Evolutionary conservation across 2,797 vertebrate genomes (phyloP).

Genomic region (Perdix hodgsoniae): DNA sequence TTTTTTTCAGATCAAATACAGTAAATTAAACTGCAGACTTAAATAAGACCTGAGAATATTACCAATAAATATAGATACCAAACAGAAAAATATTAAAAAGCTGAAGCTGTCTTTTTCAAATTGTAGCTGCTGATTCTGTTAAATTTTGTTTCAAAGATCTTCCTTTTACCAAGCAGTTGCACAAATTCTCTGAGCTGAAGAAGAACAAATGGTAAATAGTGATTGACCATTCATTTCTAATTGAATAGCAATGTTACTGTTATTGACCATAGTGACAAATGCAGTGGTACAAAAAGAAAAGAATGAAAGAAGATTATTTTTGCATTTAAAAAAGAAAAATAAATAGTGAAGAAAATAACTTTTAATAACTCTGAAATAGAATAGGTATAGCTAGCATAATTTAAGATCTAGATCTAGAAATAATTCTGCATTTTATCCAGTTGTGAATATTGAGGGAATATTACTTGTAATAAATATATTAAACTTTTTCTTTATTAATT

Average conservation of each 20-base stretch:
- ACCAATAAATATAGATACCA: not conserved
- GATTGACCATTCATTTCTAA: not conserved
- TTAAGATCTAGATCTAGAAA: not conserved
- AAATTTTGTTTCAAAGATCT: not conserved
- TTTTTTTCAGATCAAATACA: not conserved
- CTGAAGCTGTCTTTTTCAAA: not conserved
- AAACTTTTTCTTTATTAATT: not conserved
- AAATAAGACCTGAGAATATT: constrained; percentile 20
- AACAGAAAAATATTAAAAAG: not conserved
- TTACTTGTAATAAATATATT: not conserved
- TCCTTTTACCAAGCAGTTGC: not conserved
- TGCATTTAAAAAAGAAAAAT: not conserved
- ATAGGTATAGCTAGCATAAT: not conserved
- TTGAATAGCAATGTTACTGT: not conserved
- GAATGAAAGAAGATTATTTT: not conserved
- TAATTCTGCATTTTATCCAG: not conserved
- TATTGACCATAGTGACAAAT: not conserved
- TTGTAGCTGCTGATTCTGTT: not conserved
- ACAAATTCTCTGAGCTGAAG: not conserved
- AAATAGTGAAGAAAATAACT: not conserved
- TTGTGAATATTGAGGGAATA: not conserved
- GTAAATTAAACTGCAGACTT: not conserved
- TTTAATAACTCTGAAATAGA: not conserved
- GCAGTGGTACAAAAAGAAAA: not conserved
- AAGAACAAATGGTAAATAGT: not conserved